These are phyloP conservation scores for Balearica regulorum DNA, from an alignment of 2,797 vertebrate genomes.

Conservation along the genomic window DNA sequence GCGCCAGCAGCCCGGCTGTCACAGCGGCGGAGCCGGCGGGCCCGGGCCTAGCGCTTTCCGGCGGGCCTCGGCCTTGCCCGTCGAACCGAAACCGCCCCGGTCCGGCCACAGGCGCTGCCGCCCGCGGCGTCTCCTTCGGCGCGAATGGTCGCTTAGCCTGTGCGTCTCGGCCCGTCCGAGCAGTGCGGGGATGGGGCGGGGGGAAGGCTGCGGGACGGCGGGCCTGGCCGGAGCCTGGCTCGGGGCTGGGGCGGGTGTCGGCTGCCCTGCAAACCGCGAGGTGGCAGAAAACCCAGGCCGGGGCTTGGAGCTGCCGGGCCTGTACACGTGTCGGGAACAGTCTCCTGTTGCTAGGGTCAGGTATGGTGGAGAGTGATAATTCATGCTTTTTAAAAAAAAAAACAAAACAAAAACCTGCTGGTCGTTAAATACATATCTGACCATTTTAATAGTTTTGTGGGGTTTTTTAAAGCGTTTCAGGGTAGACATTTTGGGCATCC, in stretches of 20 bases:
- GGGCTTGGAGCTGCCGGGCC: background rate
- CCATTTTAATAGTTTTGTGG: background rate
- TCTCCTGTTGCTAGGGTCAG: too few species aligned
- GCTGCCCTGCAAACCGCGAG: accelerated
- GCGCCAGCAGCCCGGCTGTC: accelerated
- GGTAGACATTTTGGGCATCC: accelerated
- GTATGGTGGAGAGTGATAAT: accelerated
- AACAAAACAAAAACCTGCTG: too few species aligned
- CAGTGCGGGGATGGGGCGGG: background rate
- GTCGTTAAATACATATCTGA: accelerated
- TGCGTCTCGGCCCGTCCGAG: too few species aligned
- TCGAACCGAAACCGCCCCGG: too few species aligned
- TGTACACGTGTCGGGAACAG: background rate
- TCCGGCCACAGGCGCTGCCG: too few species aligned
- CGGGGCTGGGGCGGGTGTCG: accelerated
- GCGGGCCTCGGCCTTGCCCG: background rate
- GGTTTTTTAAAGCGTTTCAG: background rate
- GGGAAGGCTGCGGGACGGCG: too few species aligned
- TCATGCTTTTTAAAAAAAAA: accelerated
- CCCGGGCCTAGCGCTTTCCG: too few species aligned
- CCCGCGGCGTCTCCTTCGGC: too few species aligned
- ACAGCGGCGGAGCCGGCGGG: background rate
- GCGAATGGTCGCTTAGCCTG: accelerated
- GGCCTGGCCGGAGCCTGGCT: too few species aligned
- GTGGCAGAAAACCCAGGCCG: too few species aligned